Evolutionary conservation across 2,113 vertebrate genomes (phyloP).

Genomic region (Anoura caudifer): DNA sequence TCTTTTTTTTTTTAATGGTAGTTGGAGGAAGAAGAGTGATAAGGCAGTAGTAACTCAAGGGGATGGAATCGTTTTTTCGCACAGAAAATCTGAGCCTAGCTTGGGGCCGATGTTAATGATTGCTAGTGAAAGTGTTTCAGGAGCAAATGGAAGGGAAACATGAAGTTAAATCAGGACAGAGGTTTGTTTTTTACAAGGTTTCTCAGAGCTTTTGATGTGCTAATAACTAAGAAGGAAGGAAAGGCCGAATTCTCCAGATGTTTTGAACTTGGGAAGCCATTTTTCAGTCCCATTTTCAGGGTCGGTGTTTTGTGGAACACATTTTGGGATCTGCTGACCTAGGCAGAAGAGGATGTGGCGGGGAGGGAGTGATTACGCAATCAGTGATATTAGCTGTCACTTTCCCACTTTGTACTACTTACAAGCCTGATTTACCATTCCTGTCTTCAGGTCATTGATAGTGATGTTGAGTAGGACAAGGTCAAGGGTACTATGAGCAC

Average conservation of each 20-base stretch:
- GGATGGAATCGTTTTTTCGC: neutral
- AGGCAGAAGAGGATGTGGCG: constrained; percentile 3
- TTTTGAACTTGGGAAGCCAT: constrained; percentile 3
- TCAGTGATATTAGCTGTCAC: neutral
- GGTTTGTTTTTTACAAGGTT: constrained; percentile 2
- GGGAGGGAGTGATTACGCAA: neutral
- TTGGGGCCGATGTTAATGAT: constrained; percentile 40
- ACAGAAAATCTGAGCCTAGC: neutral
- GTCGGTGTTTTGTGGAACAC: neutral
- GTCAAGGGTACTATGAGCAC: neutral
- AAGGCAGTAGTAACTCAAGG: neutral
- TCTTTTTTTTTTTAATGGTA: neutral
- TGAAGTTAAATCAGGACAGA: constrained; percentile 24
- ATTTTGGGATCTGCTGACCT: constrained; percentile 44
- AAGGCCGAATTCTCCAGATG: neutral
- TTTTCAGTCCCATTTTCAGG: constrained; percentile 21
- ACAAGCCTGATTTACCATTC: neutral
- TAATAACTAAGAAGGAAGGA: neutral
- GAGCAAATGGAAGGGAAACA: constrained; percentile 32
- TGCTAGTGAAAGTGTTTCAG: constrained; percentile 1
- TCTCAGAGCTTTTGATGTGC: neutral
- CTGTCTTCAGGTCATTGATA: neutral
- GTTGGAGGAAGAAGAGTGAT: constrained; percentile 24
- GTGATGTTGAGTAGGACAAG: neutral
- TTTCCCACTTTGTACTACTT: neutral